Evolutionary conservation across 2,797 vertebrate species (phyloP), one percentile per base, ranked within the genome.

Genomic region (Allobates femoralis): DNA sequence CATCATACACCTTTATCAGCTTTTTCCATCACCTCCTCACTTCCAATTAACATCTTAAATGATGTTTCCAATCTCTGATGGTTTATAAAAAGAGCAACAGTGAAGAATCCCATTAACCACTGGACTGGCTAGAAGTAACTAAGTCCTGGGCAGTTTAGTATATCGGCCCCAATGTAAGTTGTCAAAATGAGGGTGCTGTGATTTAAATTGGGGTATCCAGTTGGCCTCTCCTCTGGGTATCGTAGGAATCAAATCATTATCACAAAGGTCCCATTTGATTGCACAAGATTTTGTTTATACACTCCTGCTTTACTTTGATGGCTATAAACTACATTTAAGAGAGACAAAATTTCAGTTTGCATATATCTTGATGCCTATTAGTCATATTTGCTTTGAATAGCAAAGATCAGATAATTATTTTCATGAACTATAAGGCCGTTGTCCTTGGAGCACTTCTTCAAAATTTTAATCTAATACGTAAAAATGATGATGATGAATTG

Each of bases 381-480:
- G 23, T 74, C 18, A 50, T 74, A 74, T 50, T 46, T 71, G 67
- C 10, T 41, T 74, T 74, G 21, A 46, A 55, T 30, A 30, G 64
- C 15, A 81, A 67, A 67, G n/a, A 81, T 81, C 62, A 62, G n/a
- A 64, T 62, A 66, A 18, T 81, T 81, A 66, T 46, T 18, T 81
- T 67, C n/a, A 67, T 81, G 34, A 66, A 66, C 37, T 64, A 66
- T 50, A 64, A 51, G n/a, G n/a, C 16, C 46, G 56, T 30, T 67
- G 41, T 30, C 11, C 2, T 30, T 81, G n/a, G 41, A 81, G 26
- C 21, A 12, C 18, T 66, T 67, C 41, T 53, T 64, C 51, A 51
- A 78, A 77, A 79, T 78, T 62, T 55, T 67, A 78, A 78, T 69
- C 78, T 84, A 37, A 32, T 50, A 75, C 5, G 11, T 66, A 84